Evolutionary conservation across 1,140 invertebrate species (phyloP), one percentile per base, ranked within the genome.

Genomic region (Bombus difficillimus): DNA sequence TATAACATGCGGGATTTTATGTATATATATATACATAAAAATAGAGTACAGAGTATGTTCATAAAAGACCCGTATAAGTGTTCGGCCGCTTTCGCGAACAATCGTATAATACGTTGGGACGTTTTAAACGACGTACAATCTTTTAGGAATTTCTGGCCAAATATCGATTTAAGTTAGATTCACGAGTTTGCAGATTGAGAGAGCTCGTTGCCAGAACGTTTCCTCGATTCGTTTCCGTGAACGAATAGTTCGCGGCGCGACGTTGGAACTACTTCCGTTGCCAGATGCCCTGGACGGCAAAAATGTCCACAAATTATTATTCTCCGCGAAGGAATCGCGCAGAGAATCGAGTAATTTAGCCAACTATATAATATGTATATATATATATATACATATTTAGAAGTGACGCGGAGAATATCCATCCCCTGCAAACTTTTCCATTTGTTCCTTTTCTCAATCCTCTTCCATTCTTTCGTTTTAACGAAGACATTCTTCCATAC

Each of bases 201-300:
- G 69, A 71, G 37, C 12, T 34, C 69, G 69, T n/a, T 71, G 69
- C 69, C 69, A 71, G 69, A 73, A 73, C 41, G 15, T 37, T 43
- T 73, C 15, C 41, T 43, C 72, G 32, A 43, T 73, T 73, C 72
- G 71, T 73, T 73, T 73, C 39, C 71, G 39, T 28, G 39, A 39
- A 72, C 71, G 71, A 41, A 72, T 72, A 72, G 39, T 39, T 72
- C 39, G 39, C 39, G 39, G 41, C 71, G 69, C 15, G 28, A 62
- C 47, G 47, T 53, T n/a, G 28, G 12, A n/a, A n/a, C 41, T 47
- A 73, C 72, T 73, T 73, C 41, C 72, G 72, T 47, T 74, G 72
- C 72, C 72, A 47, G 72, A 73, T 43, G 28, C 43, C 39, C 13
- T 12, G 34, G 68, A 25, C 41, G 73, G 53, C 13, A 28, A 37